Conservation (phyloP, 2,113 vertebrate genomes). For the Corythoichthys intestinalis region DNA sequence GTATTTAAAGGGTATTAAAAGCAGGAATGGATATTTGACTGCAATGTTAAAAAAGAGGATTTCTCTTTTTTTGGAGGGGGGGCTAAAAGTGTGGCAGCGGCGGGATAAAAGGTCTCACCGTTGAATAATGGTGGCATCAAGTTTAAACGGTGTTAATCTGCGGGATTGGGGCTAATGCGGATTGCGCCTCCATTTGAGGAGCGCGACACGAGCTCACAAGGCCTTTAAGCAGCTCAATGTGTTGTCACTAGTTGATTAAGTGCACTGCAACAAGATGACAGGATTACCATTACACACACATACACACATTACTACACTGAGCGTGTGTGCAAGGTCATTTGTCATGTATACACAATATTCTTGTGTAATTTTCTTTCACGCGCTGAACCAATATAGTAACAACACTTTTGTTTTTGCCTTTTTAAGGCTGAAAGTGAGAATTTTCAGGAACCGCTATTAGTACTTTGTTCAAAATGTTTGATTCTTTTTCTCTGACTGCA, state of each 20-base stretch:
- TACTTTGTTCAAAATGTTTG: not conserved
- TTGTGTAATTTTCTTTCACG: not conserved
- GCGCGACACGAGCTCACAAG: not conserved
- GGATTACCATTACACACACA: not conserved
- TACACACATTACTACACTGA: not conserved
- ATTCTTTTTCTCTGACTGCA: no score
- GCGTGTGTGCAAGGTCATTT: not conserved
- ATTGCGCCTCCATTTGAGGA: slow-evolving; percentile 12
- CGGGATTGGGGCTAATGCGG: slow-evolving; percentile 6
- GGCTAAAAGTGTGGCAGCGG: not conserved
- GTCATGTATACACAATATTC: not conserved
- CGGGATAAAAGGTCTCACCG: slow-evolving; percentile 1
- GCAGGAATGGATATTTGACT: not conserved
- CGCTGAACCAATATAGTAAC: not conserved
- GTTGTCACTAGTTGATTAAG: not conserved
- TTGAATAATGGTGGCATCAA: slow-evolving; percentile 8
- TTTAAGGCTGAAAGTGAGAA: not conserved
- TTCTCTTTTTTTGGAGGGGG: not conserved
- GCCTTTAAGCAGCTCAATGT: slow-evolving; percentile 5
- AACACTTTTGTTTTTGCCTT: not conserved
- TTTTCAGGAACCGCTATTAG: not conserved
- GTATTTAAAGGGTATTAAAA: slow-evolving; percentile 1
- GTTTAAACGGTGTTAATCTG: slow-evolving; percentile 9
- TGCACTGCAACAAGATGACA: slow-evolving; percentile 8
- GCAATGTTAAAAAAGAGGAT: not conserved